Evolutionary conservation across 2,888 invertebrate species (phyloP).

Genomic region (Ormyrus nitidulus): DNA sequence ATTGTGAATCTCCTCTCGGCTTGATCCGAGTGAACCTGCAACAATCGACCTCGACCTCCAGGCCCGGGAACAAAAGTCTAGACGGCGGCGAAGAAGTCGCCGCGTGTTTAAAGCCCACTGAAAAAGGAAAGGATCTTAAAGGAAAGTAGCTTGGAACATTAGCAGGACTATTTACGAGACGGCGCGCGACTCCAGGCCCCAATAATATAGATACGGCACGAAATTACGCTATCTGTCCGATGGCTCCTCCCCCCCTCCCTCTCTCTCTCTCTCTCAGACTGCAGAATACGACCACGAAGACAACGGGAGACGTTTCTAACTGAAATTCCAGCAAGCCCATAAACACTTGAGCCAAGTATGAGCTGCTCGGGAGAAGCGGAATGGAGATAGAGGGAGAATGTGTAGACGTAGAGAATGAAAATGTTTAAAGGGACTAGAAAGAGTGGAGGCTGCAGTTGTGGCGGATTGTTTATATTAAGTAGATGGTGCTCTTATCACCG

Average conservation of each 20-base stretch:
- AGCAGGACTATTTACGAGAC: slow-evolving; percentile 68
- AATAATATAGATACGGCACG: slow-evolving; percentile 67
- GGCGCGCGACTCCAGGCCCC: slow-evolving; percentile 57
- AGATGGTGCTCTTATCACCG: slow-evolving; percentile 23
- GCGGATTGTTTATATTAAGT: slow-evolving; percentile 50
- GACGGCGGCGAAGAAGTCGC: neutral
- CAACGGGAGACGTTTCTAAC: slow-evolving; percentile 60
- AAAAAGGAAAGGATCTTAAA: slow-evolving; percentile 26
- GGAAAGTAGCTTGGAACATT: slow-evolving; percentile 67
- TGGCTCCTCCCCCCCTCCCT: neutral
- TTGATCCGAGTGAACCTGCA: no score
- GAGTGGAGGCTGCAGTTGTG: slow-evolving; percentile 7
- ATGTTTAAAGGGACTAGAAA: neutral
- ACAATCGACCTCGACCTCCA: neutral
- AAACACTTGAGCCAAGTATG: slow-evolving; percentile 55
- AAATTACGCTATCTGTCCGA: slow-evolving; percentile 68
- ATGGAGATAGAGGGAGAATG: slow-evolving; percentile 10
- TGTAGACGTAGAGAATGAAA: neutral
- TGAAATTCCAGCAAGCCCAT: slow-evolving; percentile 65
- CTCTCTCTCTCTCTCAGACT: no score
- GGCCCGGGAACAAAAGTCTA: neutral
- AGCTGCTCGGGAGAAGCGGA: slow-evolving; percentile 8
- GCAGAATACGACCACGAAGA: slow-evolving; percentile 20
- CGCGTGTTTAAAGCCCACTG: neutral
- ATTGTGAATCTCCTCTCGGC: no score